Conservation (phyloP, 2,113 vertebrate genomes). For the Neolamprologus variostigma region DNA sequence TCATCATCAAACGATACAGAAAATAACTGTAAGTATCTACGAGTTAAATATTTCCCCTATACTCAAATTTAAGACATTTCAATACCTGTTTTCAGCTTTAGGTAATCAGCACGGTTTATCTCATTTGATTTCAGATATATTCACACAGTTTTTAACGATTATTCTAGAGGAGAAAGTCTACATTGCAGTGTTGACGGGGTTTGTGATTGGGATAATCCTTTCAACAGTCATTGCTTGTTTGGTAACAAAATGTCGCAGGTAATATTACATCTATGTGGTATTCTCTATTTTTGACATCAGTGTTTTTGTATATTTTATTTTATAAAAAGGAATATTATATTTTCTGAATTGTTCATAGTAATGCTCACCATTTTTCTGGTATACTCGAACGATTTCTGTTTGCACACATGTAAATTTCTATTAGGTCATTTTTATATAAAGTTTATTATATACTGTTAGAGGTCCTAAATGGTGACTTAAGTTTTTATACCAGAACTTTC, state of each 20-base stretch:
- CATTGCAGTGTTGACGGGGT: constrained; percentile 12
- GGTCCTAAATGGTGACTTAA: neutral
- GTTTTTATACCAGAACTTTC: neutral
- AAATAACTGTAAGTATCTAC: neutral
- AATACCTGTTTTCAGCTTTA: neutral
- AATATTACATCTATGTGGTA: neutral
- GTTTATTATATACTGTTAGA: neutral
- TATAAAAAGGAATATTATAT: neutral
- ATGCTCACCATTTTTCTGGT: fast-evolving
- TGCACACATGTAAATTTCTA: neutral
- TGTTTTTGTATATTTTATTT: neutral
- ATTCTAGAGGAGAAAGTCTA: neutral
- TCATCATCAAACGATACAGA: fast-evolving
- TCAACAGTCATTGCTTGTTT: constrained; percentile 13
- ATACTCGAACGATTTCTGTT: fast-evolving
- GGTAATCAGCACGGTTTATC: neutral
- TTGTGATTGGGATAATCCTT: constrained; percentile 19
- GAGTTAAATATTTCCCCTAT: fast-evolving
- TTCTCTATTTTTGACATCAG: neutral
- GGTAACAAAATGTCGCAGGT: constrained; percentile 13
- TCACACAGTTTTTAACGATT: fast-evolving
- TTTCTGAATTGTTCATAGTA: neutral
- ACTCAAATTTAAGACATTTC: neutral
- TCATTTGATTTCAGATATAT: neutral
- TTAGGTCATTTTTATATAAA: neutral